Base-by-base conservation (phyloP, 2,113 vertebrate species). In the Apteryx mantelli region DNA sequence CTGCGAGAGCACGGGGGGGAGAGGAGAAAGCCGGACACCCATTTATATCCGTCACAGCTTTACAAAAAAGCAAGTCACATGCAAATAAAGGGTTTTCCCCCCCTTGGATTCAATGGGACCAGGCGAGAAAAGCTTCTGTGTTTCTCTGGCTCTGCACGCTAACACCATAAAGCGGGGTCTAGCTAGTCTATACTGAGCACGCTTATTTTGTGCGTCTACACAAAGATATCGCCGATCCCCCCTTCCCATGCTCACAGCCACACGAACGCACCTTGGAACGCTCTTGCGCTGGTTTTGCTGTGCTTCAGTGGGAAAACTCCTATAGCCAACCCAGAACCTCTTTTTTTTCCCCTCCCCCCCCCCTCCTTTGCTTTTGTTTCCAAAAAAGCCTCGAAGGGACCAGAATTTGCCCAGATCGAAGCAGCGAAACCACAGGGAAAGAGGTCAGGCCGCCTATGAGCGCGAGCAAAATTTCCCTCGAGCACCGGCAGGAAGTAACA, bases 1-100 rank as follows among this genome's bases (percentile, higher is more conserved):
- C 99, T 99, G 82, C 30, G 82, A 48, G 42, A 52, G 65, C 42
- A 65, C 46, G 24, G 25, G 52, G 11, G 52, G 52, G 52, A 53
- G 10, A 53, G 25, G 40, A 38, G 58, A 26, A 20, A 46, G 14
- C 13, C 36, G 10, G 42, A 48, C 4, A 2, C 32, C 74, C 24
- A 3, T 10, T 30, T 6, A 25, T 58, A 84, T 10, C 28, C 19
- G 15, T 5, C 16, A 9, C 30, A 9, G 36, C 36, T 48, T 26
- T 1, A 10, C 5, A 5, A 38, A 74, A 74, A 73, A 53, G 8
- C 53, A 26, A 55, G 21, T 20, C 0, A 53, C n/a, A 26, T 34
- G 40, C 63, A 42, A 87, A 66, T 20, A 20, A 38, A 71, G 19
- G 21, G 21, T 52, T 22, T 22, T 11, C 22, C 11, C 11, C 11